A percentile compares a stretch with the other conserved stretches of the same genome.
phyloP scores from a whole-genome alignment of 2,797 vertebrate genomes.

The Halcyon leucocephala region DNA sequence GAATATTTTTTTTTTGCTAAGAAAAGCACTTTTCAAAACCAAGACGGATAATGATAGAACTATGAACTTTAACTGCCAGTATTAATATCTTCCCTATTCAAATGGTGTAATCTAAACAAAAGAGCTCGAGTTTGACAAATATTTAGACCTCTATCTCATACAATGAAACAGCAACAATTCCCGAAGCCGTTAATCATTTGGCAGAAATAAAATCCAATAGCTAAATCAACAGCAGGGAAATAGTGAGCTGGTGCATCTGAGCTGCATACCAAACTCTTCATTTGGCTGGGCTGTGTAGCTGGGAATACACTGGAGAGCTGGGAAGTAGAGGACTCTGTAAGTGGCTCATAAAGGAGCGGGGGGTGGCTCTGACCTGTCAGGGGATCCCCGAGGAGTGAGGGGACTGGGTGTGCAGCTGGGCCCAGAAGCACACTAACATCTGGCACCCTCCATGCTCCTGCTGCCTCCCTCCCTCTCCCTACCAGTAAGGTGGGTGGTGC shows the following conservation, averaged over 20 bases:
- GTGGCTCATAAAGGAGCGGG: neutral
- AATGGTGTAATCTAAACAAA: neutral
- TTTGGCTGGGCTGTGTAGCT: neutral
- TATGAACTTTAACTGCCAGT: neutral
- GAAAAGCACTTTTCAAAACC: neutral
- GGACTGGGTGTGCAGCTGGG: neutral
- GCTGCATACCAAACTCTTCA: conserved; percentile 29
- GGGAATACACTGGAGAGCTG: neutral
- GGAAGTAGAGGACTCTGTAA: rapidly evolving
- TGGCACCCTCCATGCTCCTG: neutral
- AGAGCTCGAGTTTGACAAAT: neutral
- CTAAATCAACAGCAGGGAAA: neutral
- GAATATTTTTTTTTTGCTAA: neutral
- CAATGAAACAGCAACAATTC: neutral
- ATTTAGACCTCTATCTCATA: neutral
- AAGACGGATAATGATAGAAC: neutral
- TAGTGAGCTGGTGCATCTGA: neutral
- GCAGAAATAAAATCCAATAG: neutral
- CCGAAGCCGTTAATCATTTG: neutral
- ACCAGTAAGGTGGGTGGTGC: rapidly evolving
- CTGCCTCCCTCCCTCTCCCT: neutral
- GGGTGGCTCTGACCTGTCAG: neutral
- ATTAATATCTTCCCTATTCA: neutral
- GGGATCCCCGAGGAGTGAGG: neutral
- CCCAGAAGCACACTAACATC: neutral